Base-by-base conservation (phyloP, 2,888 invertebrate species). In the Leuctra nigra region DNA sequence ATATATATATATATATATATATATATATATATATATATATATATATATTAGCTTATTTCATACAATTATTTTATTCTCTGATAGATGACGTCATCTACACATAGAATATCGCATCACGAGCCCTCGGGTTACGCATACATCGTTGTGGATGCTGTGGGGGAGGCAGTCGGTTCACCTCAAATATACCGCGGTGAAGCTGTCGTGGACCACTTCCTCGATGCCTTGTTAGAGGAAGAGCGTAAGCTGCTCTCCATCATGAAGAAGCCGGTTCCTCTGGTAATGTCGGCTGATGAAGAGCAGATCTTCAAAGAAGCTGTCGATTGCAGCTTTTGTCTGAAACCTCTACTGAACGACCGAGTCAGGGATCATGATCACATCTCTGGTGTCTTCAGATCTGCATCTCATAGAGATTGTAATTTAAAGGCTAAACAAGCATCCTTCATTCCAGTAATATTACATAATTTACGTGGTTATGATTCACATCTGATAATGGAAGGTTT, bases 381-480 rank as follows among this genome's bases (percentile, higher is more conserved):
- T 18, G 66, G 66, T 29, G 59, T 58, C 24, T 67, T 60, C 56
- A 52, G 66, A 35, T 66, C 65, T 14, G 60, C 62, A 4, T 64
- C 66, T 7, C 67, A 67, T 60, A 58, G 61, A 22, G 46, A n/a
- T 13, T 68, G 69, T 52, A 69, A 70, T 61, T 38, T 71, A 22
- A 65, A 68, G 54, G 70, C 60, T 58, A 61, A 63, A 61, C 56
- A 65, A 22, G 58, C 62, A 0, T 58, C 62, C 24, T 61, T 63
- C 18, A 63, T 71, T 33, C 69, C 69, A 1, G 57, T 68, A 7
- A 58, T 66, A 6, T 67, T 68, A 54, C 68, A 69, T 54, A 68
- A 68, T 61, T 61, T 69, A 9, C 59, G 53, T 4, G 64, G 62
- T 11, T 67, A 68, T 59, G 67, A 68, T 57, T 48, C 61, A 4